Base-by-base conservation (phyloP, 2,113 vertebrate genomes). In the Melanocharis versteri region DNA sequence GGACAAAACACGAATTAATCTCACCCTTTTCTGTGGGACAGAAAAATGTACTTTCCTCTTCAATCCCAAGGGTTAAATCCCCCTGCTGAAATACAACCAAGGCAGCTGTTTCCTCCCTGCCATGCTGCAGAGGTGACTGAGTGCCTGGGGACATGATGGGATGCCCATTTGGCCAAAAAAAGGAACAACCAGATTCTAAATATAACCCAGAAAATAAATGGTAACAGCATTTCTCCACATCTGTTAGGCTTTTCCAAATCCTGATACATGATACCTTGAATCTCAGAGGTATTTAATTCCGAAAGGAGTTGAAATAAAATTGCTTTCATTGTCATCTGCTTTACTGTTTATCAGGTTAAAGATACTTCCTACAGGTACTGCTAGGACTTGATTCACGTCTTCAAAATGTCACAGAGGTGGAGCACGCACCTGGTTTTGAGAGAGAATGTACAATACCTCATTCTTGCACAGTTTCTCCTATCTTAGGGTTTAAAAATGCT, bases 1-100 rank as follows among this genome's bases (percentile, higher is more conserved):
- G 9, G 15, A 26, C 1, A 15, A 70, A 66, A 18, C 22, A 21
- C 1, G 0, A 31, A 2, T 1, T 56, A 33, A 90, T 44, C 27
- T 66, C 68, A 15, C 7, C 21, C 14, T 68, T 27, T 47, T 40
- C 18, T 39, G 7, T 13, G 7, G 13, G 15, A 76, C 10, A 53
- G 33, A 53, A 91, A 60, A 78, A 28, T 2, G 40, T 39, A 2
- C 8, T 64, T 68, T 86, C 9, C 4, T 83, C 10, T 81, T 70
- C 17, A 60, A 8, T 40, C 26, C 14, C 10, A 44, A 54, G 42
- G 17, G 7, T 58, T 61, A 75, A 50, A 78, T 57, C 9, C 19
- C 26, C 37, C 28, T 47, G n/a, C 15, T 23, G 10, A 28, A 12
- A 4, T 6, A 70, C 13, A n/a, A 31, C 50, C 40, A 64, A 57